phyloP scores from a whole-genome alignment of 2,113 vertebrate species.

The Mesoclemmys tuberculata region DNA sequence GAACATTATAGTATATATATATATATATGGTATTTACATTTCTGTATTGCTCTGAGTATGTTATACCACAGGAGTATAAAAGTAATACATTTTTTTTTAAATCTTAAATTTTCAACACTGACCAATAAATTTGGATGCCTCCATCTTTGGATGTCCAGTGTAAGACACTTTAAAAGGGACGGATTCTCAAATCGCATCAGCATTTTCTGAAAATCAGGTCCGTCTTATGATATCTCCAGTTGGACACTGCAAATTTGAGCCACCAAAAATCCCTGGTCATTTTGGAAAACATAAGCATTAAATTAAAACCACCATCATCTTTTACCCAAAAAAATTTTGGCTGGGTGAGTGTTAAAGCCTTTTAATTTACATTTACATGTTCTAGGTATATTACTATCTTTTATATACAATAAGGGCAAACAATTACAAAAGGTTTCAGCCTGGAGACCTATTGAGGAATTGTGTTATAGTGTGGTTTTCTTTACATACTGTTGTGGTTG shows the following conservation, averaged over 20 bases:
- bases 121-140: background rate
- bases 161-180: background rate
- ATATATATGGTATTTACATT: background rate
- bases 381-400: too few relatives aligned
- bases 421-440: too few relatives aligned
- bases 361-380: background rate
- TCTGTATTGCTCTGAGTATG: background rate
- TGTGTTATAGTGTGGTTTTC: too few relatives aligned
- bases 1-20: background rate
- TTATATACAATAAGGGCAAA: too few relatives aligned
- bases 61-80: background rate
- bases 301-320: accelerated
- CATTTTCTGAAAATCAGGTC: too few relatives aligned
- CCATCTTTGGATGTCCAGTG: background rate
- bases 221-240: too few relatives aligned
- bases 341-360: background rate
- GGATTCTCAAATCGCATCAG: background rate
- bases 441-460: too few relatives aligned
- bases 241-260: too few relatives aligned
- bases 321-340: background rate
- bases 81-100: background rate
- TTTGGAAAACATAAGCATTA: background rate
- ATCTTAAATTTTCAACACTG: too few relatives aligned
- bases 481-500: too few relatives aligned
- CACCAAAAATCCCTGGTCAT: background rate